Percentiles rank a stretch among this genome's conserved stretches.
Evolutionary conservation across 2,797 vertebrate genomes (phyloP).

Genomic region (Hemibagrus guttatus): DNA sequence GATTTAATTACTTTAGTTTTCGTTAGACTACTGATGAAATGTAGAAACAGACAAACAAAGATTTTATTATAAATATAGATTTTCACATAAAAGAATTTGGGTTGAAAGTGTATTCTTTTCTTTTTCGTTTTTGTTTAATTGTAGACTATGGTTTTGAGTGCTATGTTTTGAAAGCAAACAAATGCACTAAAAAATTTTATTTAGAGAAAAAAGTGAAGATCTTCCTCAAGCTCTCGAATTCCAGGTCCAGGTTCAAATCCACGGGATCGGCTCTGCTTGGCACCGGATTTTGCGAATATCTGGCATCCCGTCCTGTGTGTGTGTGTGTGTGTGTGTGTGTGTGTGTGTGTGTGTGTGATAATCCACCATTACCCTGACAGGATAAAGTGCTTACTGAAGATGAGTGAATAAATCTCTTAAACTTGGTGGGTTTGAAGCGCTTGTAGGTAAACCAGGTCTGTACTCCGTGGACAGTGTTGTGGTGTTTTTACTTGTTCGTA

Average conservation of each 20-base stretch:
- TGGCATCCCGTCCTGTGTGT: neutral
- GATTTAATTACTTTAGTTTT: too few species aligned
- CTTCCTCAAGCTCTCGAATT: neutral
- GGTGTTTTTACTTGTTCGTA: neutral
- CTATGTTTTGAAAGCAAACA: too few species aligned
- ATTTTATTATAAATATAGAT: too few species aligned
- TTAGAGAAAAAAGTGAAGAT: too few species aligned
- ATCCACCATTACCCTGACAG: neutral
- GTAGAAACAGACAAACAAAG: too few species aligned
- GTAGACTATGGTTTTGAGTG: too few species aligned
- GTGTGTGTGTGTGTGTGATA: neutral
- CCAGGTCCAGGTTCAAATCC: neutral
- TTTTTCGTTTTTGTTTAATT: too few species aligned
- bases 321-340: neutral
- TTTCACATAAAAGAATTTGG: too few species aligned
- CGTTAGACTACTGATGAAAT: too few species aligned
- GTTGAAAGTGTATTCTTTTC: too few species aligned
- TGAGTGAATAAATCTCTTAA: neutral
- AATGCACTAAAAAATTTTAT: too few species aligned
- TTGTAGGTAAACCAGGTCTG: neutral
- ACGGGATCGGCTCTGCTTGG: neutral
- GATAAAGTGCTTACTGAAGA: neutral
- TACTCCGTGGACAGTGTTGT: neutral
- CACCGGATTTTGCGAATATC: neutral
- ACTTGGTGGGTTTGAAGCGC: neutral